Percentiles rank a stretch among this genome's conserved stretches.
These are phyloP conservation scores for Drosophila algonquin DNA, from an alignment of 2,888 invertebrate species.

Conservation along the genomic window DNA sequence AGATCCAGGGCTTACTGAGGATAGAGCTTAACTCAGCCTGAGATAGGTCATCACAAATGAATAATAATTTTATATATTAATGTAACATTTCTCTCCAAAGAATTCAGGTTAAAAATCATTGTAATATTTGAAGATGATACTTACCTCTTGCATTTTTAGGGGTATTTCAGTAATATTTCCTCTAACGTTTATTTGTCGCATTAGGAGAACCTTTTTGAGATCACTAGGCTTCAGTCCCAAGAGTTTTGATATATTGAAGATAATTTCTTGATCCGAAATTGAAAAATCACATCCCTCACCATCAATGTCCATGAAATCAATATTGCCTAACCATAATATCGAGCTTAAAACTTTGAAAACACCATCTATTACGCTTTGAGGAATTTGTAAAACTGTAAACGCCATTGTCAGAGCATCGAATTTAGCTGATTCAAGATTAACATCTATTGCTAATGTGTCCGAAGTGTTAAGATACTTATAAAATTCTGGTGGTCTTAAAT, in stretches of 20 bases:
- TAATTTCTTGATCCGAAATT: constrained; percentile 88
- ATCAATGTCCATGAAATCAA: constrained; percentile 93
- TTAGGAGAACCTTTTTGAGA: constrained; percentile 90
- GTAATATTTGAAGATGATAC: constrained; percentile 9
- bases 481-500: constrained; percentile 89
- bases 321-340: constrained; percentile 95
- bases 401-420: constrained; percentile 94
- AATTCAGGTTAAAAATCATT: neutral
- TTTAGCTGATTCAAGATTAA: constrained; percentile 87
- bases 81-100: neutral
- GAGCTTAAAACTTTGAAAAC: constrained; percentile 94
- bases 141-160: constrained; percentile 92
- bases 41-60: too few species aligned
- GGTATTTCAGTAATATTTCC: constrained; percentile 97
- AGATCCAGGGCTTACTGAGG: too few species aligned
- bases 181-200: constrained; percentile 94
- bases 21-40: too few species aligned
- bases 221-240: constrained; percentile 90
- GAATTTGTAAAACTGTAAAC: constrained; percentile 94
- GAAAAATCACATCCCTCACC: constrained; percentile 93
- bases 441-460: constrained; percentile 88
- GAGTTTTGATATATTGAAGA: constrained; percentile 89
- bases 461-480: constrained; percentile 94
- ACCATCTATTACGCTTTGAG: constrained; percentile 93
- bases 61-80: too few species aligned